These are phyloP conservation scores for Elmis aenea DNA, from an alignment of 2,888 invertebrate species.

Conservation along the genomic window DNA sequence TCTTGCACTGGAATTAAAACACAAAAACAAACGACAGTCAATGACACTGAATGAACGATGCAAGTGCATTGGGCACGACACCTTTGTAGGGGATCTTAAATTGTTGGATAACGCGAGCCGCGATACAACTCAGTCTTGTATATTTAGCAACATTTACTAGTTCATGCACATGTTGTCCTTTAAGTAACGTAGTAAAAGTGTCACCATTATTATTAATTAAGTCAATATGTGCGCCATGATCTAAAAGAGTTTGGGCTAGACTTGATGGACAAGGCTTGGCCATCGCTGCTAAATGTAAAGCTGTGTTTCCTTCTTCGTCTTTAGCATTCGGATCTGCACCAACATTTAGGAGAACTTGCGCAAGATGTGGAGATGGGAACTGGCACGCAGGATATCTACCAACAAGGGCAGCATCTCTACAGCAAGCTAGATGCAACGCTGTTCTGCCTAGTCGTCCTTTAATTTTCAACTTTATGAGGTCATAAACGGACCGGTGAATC, in stretches of 20 bases:
- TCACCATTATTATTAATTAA: constrained; percentile 71
- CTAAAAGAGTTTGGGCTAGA: constrained; percentile 67
- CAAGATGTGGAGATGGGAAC: constrained; percentile 65
- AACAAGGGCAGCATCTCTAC: constrained; percentile 66
- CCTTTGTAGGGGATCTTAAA: constrained; percentile 64
- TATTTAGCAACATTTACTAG: constrained; percentile 73
- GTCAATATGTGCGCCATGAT: constrained; percentile 81
- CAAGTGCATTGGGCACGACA: constrained; percentile 68
- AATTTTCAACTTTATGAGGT: constrained; percentile 67
- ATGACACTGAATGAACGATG: constrained; percentile 62
- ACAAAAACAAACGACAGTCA: too few species aligned
- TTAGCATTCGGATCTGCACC: constrained; percentile 76
- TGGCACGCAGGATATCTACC: constrained; percentile 65
- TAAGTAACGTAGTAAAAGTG: constrained; percentile 67
- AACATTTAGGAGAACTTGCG: constrained; percentile 67
- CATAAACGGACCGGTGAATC: constrained; percentile 70
- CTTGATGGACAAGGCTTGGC: constrained; percentile 65
- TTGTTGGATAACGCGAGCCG: constrained; percentile 74
- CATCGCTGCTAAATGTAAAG: constrained; percentile 79
- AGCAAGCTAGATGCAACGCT: constrained; percentile 79
- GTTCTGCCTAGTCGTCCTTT: constrained; percentile 61
- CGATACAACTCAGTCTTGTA: constrained; percentile 78
- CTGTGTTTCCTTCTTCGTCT: constrained; percentile 82
- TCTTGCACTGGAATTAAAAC: too few species aligned
- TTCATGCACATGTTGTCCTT: constrained; percentile 58